Conservation (phyloP, 2,888 invertebrate species). For the Phaedon cochleariae region DNA sequence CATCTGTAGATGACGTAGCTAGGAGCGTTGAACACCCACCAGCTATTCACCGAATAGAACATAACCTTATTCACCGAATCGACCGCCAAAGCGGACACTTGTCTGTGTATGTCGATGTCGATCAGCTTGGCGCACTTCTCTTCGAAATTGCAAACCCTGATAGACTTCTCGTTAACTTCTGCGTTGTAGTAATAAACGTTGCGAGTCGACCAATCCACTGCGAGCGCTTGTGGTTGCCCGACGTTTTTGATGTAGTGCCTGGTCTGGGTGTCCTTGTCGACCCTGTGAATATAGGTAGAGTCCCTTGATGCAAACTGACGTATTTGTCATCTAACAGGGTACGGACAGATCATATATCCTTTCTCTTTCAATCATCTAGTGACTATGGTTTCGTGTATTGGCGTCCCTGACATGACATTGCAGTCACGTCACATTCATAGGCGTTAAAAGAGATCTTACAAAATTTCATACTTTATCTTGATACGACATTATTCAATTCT, state of each 20-base stretch:
- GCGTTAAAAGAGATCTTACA: too few species aligned
- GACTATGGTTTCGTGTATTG: too few species aligned
- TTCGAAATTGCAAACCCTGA: constrained; percentile 57
- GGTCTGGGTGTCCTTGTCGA: constrained; percentile 57
- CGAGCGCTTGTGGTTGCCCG: constrained; percentile 66
- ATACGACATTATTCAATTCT: too few species aligned
- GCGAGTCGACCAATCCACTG: constrained; percentile 78
- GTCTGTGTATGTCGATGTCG: constrained; percentile 62
- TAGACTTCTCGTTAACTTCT: constrained; percentile 50
- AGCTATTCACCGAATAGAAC: constrained; percentile 67
- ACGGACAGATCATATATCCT: too few species aligned
- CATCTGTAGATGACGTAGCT: constrained; percentile 66
- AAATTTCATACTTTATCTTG: too few species aligned
- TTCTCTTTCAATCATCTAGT: too few species aligned
- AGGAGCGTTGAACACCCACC: constrained; percentile 60
- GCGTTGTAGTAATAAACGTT: constrained; percentile 73
- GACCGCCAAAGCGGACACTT: constrained; percentile 69
- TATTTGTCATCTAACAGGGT: too few species aligned
- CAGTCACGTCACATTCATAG: too few species aligned
- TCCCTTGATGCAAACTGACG: too few species aligned
- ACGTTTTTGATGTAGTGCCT: constrained; percentile 59
- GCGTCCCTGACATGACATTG: too few species aligned
- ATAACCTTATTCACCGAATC: constrained; percentile 70
- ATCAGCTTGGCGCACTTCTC: constrained; percentile 60
- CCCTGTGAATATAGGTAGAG: too few species aligned